Evolutionary conservation across 2,797 vertebrate species (phyloP).

Genomic region (Enteromius trimaculatus): DNA sequence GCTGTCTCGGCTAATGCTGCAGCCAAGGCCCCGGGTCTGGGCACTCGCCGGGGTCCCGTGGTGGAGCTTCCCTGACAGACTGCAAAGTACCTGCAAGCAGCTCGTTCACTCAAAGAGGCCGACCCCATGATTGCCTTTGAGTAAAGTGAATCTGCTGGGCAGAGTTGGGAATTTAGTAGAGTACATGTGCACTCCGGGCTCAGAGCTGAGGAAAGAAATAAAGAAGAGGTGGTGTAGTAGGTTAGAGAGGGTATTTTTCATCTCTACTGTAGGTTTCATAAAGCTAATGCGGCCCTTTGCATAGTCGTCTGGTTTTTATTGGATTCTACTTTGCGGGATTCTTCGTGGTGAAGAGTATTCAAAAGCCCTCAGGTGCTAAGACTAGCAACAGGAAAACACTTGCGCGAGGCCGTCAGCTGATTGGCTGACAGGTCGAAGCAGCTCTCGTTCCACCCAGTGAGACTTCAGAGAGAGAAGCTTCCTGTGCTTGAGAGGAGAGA

Average conservation of each 20-base stretch:
- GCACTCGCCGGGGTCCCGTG: slow-evolving; percentile 30
- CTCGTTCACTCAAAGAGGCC: slow-evolving; percentile 63
- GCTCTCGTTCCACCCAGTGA: slow-evolving; percentile 47
- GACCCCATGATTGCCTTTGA: slow-evolving; percentile 65
- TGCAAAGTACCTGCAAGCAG: slow-evolving; percentile 56
- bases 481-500: slow-evolving; percentile 45
- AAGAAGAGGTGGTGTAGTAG: slow-evolving; percentile 27
- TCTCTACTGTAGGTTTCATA: slow-evolving; percentile 25
- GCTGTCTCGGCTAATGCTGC: slow-evolving; percentile 42
- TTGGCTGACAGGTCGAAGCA: slow-evolving; percentile 57
- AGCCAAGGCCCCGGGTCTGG: slow-evolving; percentile 35
- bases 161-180: slow-evolving; percentile 43
- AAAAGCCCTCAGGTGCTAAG: slow-evolving; percentile 33
- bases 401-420: slow-evolving; percentile 47
- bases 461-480: slow-evolving; percentile 51
- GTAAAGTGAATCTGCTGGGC: slow-evolving; percentile 57
- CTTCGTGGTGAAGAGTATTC: slow-evolving; percentile 28
- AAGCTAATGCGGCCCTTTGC: slow-evolving; percentile 35
- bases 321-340: slow-evolving; percentile 27
- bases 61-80: slow-evolving; percentile 45
- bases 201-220: background rate
- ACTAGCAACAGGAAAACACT: slow-evolving; percentile 52
- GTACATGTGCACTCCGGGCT: slow-evolving; percentile 37
- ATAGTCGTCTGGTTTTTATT: slow-evolving; percentile 23
- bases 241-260: slow-evolving; percentile 35